phyloP scores from a whole-genome alignment of 2,113 vertebrate species.

The Cynopterus brachyotis region DNA sequence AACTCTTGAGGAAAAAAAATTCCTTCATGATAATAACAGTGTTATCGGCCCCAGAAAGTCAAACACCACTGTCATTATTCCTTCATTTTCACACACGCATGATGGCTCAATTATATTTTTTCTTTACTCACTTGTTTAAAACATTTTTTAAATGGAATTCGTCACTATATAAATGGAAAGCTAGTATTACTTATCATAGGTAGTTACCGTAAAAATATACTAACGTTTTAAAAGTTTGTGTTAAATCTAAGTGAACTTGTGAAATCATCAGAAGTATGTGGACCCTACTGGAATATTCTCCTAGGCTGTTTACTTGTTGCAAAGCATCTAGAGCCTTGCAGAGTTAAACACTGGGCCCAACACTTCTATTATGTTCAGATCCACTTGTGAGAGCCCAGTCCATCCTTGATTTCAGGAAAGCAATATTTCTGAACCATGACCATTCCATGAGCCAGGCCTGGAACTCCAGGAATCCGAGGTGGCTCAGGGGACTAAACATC shows the following conservation, averaged over 20 bases:
- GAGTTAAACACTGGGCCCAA: background rate
- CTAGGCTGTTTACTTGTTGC: background rate
- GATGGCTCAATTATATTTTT: background rate
- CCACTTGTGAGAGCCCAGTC: background rate
- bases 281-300: background rate
- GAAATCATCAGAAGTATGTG: background rate
- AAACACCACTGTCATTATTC: too few relatives aligned
- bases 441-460: background rate
- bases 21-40: background rate
- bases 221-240: background rate
- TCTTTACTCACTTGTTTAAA: background rate
- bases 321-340: background rate
- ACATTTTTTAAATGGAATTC: background rate
- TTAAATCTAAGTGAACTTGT: background rate
- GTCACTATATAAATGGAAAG: background rate
- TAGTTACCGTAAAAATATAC: background rate
- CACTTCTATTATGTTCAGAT: background rate
- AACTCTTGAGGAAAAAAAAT: background rate
- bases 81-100: background rate
- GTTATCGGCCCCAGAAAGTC: background rate
- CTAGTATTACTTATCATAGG: background rate
- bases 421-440: background rate
- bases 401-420: background rate
- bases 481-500: background rate
- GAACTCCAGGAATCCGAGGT: background rate